These are phyloP conservation scores for Pangasius mekongensis DNA, from an alignment of 2,797 vertebrate genomes.

Conservation along the genomic window DNA sequence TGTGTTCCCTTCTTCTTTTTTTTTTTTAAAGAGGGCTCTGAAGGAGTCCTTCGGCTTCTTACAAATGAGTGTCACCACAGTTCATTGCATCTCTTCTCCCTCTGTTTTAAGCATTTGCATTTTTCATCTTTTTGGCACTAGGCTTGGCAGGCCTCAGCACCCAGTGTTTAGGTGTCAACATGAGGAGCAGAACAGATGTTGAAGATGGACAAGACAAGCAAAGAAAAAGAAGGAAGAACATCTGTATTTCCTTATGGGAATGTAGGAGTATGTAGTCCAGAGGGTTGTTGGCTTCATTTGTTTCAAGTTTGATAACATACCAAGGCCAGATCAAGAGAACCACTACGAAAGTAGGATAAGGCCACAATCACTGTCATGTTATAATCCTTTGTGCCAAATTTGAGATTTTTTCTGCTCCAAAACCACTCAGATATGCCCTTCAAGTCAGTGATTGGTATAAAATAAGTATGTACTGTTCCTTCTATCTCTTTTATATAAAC, in stretches of 20 bases:
- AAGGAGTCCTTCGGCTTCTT: background rate
- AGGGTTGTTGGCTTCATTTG: background rate
- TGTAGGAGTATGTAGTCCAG: background rate
- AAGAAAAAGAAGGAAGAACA: conserved; percentile 5
- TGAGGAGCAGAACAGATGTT: conserved; percentile 65
- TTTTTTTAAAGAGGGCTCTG: background rate
- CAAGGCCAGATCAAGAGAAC: background rate
- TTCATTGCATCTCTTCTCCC: conserved; percentile 5
- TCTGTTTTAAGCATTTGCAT: conserved; percentile 34
- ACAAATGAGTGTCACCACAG: conserved; percentile 3
- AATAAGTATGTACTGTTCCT: background rate
- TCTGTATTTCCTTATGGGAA: conserved; percentile 23
- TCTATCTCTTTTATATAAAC: background rate
- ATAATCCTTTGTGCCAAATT: background rate
- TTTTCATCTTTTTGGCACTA: conserved; percentile 33
- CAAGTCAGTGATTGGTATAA: background rate
- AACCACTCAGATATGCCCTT: background rate
- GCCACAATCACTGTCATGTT: background rate
- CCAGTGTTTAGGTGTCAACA: conserved; percentile 62
- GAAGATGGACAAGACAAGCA: conserved; percentile 7
- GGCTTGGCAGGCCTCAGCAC: conserved; percentile 45
- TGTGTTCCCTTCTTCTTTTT: conserved; percentile 1
- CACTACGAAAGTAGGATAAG: background rate
- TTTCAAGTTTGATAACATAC: conserved; percentile 13
- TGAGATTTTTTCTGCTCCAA: conserved; percentile 1